A percentile compares a stretch with the other conserved stretches of the same genome.
These are phyloP conservation scores for Gobiocypris rarus DNA, from an alignment of 2,113 vertebrate genomes.

Conservation along the genomic window DNA sequence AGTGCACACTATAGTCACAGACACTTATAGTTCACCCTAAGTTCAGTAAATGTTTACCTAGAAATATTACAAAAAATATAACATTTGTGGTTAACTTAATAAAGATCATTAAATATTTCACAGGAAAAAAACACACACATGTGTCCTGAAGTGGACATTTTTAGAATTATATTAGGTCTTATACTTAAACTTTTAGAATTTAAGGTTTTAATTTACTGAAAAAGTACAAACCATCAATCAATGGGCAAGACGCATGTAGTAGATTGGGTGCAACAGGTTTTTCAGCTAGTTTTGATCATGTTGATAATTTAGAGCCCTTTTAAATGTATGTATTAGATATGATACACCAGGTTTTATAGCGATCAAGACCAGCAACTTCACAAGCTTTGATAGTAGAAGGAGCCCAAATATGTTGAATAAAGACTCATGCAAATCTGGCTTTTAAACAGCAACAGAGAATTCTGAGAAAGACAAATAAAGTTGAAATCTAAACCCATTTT, in stretches of 20 bases:
- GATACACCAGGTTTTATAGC: too few relatives aligned
- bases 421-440: background rate
- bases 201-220: background rate
- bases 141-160: background rate
- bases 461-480: constrained; percentile 39
- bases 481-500: constrained; percentile 42
- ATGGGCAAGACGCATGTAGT: background rate
- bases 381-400: background rate
- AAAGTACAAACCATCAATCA: background rate
- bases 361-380: background rate
- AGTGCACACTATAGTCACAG: too few relatives aligned
- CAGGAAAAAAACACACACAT: background rate
- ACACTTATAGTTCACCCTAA: too few relatives aligned
- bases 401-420: background rate
- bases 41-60: too few relatives aligned
- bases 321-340: background rate
- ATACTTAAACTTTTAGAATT: too few relatives aligned
- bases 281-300: background rate
- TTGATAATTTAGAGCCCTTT: background rate
- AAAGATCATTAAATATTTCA: background rate
- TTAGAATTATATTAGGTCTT: background rate
- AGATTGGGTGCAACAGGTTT: background rate
- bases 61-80: too few relatives aligned
- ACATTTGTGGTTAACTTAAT: too few relatives aligned
- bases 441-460: background rate